Evolutionary conservation across 2,113 vertebrate species (phyloP).

Genomic region (Gymnorhina tibicen): DNA sequence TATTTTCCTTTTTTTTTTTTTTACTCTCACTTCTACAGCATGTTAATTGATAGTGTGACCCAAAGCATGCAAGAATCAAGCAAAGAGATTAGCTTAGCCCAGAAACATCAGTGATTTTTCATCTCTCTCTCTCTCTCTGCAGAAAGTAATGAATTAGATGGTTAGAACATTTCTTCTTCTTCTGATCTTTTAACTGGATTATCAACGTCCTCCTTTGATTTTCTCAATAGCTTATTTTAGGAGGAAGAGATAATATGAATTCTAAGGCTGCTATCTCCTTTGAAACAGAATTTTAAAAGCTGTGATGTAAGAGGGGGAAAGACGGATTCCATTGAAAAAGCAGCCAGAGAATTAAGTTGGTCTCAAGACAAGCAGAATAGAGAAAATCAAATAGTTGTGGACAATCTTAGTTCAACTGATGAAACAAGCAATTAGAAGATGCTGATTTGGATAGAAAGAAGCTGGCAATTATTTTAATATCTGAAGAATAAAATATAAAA

Average conservation of each 20-base stretch:
- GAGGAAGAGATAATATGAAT: neutral
- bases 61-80: neutral
- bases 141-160: neutral
- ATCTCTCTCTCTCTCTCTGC: neutral
- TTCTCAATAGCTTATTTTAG: constrained; percentile 19
- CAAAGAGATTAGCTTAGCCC: neutral
- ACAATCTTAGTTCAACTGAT: neutral
- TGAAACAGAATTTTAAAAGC: constrained; percentile 19
- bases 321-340: neutral
- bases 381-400: neutral
- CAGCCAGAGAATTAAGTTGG: neutral
- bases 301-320: neutral
- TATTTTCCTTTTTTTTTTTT: neutral
- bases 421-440: neutral
- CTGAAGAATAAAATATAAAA: neutral
- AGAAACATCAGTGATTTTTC: neutral
- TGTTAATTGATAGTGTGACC: neutral
- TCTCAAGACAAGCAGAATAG: neutral
- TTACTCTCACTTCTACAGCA: neutral
- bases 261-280: neutral
- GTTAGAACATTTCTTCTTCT: neutral
- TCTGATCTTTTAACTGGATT: constrained; percentile 48
- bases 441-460: neutral
- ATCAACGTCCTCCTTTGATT: constrained; percentile 40
- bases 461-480: neutral